Base-by-base conservation (phyloP, 2,888 invertebrate species). In the Pinctada fucata region DNA sequence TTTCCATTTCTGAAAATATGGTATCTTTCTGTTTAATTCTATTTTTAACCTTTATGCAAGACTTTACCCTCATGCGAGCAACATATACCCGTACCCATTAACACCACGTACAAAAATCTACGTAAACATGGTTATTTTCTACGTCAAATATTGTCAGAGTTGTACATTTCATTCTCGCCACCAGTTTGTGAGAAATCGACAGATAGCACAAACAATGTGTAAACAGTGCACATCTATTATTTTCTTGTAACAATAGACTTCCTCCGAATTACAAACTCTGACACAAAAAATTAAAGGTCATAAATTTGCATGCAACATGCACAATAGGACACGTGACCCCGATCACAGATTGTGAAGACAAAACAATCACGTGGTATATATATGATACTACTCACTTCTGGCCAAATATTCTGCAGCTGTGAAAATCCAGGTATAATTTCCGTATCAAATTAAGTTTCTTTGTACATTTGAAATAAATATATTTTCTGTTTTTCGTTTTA, bases 1-100 rank as follows among this genome's bases (percentile, higher is more conserved):
- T 91, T 85, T 89, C 89, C 87, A 88, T 88, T 78, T 89, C 90
- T 90, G 84, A 49, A 82, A 80, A 69, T 67, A 71, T 67, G 48
- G 64, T 64, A 74, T 58, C 8, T 58, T 49, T 2, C 48, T 4
- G 16, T 47, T 48, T 5, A n/a, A 16, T 4, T 49, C n/a, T 51
- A 50, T 71, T 31, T 10, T 49, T 49, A 73, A 63, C 48, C 52
- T 64, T 49, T 13, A 47, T 49, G 51, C 5, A 52, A 72, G 5
- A 2, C n/a, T 47, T 8, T 16, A 65, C 31, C 31, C 31, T 31
- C 31, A 31, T 31, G 31, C 31, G 31, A 31, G 31, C 31, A 31
- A 31, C 31, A 31, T 31, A 31, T 31, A 31, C 31, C 31, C 31
- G 31, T 31, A 31, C 31, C 31, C 31, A 31, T 31, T 31, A 31